These are phyloP conservation scores for Trachelus iudaicus DNA, from an alignment of 2,888 invertebrate genomes.

Conservation along the genomic window DNA sequence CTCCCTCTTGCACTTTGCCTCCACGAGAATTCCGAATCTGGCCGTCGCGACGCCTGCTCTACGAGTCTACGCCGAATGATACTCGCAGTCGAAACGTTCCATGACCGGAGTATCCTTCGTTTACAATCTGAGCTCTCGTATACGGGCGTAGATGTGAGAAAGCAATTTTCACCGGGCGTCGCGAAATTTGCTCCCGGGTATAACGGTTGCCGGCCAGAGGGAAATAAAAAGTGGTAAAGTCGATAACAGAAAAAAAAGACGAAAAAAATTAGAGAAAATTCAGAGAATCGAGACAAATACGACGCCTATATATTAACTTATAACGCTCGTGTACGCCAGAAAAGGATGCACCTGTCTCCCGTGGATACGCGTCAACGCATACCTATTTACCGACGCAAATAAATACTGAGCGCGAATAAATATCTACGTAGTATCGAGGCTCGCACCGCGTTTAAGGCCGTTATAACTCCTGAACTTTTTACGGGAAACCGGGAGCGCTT, in stretches of 20 bases:
- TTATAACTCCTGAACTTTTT: slow-evolving; percentile 2
- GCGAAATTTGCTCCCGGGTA: background rate
- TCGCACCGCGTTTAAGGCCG: background rate
- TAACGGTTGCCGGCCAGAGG: background rate
- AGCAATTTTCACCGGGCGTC: slow-evolving; percentile 4
- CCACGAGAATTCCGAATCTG: slow-evolving; percentile 3
- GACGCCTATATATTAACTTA: too few relatives aligned
- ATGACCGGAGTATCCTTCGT: too few relatives aligned
- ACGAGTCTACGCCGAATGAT: background rate
- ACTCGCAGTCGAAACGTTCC: background rate
- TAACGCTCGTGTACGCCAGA: background rate
- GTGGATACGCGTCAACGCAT: background rate
- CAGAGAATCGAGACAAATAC: background rate
- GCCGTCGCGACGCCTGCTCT: background rate
- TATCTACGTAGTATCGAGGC: slow-evolving; percentile 1
- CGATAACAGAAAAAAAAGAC: slow-evolving; percentile 13
- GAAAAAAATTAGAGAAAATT: slow-evolving; percentile 12
- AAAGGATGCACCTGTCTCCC: background rate
- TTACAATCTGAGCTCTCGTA: too few relatives aligned
- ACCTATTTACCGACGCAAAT: slow-evolving; percentile 2
- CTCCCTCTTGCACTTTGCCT: slow-evolving; percentile 20
- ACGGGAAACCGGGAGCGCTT: slow-evolving; percentile 1
- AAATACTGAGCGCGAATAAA: slow-evolving; percentile 3
- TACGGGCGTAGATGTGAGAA: background rate
- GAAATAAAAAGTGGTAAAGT: background rate